phyloP scores from a whole-genome alignment of 2,113 vertebrate species.

The Psophia crepitans region DNA sequence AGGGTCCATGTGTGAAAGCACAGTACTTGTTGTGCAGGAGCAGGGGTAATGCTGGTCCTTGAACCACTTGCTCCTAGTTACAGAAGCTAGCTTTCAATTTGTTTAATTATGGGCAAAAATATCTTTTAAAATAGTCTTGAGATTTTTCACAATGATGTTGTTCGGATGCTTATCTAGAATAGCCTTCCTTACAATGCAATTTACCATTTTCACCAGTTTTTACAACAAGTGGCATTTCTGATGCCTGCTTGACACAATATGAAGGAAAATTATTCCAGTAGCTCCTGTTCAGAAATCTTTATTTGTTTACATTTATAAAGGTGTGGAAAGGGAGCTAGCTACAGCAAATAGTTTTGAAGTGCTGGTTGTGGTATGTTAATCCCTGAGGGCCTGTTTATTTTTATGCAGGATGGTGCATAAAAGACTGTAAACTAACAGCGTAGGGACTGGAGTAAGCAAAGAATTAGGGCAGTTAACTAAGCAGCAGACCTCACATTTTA shows the following conservation, averaged over 20 bases:
- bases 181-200: not conserved
- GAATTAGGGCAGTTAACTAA: not conserved
- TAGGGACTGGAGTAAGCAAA: not conserved
- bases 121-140: not conserved
- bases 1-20: not conserved
- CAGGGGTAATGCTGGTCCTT: not conserved
- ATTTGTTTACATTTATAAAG: constrained; percentile 21
- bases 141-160: not conserved
- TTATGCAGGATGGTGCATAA: not conserved
- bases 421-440: not conserved
- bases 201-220: not conserved
- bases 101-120: not conserved
- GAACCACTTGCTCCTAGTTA: not conserved
- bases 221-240: not conserved
- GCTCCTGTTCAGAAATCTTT: not conserved
- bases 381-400: not conserved
- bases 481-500: not conserved
- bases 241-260: not conserved
- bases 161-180: not conserved
- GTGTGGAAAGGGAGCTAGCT: not conserved
- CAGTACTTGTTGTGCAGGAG: not conserved
- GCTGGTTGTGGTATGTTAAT: not conserved
- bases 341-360: not conserved
- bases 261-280: not conserved
- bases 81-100: not conserved